Evolutionary conservation across 2,797 vertebrate genomes (phyloP), one percentile per base, ranked within the genome.

Genomic region (Falco biarmicus): DNA sequence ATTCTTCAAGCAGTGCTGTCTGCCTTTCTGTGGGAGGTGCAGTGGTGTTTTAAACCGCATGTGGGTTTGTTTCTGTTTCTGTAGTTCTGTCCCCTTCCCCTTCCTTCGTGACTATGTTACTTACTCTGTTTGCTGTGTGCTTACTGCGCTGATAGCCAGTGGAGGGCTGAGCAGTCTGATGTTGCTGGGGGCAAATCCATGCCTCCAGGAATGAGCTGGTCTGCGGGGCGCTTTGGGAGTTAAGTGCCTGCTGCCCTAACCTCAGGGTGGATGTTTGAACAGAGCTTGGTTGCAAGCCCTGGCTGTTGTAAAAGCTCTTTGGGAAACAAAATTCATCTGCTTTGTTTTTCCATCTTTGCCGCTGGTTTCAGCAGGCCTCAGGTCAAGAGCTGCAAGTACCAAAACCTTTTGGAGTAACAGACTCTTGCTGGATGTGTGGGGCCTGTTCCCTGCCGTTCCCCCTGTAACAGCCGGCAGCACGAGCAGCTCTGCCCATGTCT

Each of bases 131-230:
- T 93, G 90, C 69, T 80, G 9, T 71, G 82, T 63, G 47, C 87
- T 84, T 18, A 18, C 65, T 22, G 64, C 6, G 53, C 94, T 78
- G 94, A 87, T 57, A 94, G 82, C 74, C 0, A 0, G 28, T 3
- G 66, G 37, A 66, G 83, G 29, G 13, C 39, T 6, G 43, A 47
- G 64, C 71, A 63, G 86, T 47, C 57, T 57, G 65, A 19, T 47
- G 87, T 91, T 96, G 94, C 96, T 81, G 92, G 92, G 93, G 80
- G 26, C 93, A n/a, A 61, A 59, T 78, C 32, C 1, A 2, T 17
- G 22, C n/a, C 88, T 79, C 57, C 94, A 94, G 96, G 96, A 95
- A 96, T 84, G 91, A 96, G 79, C 68, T 2, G n/a, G 37, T 32
- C 59, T 20, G 50, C 7, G 70, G 65, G 89, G 71, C 66, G 10